Evolutionary conservation across 2,113 vertebrate species (phyloP).

Genomic region (Macquaria australasica): DNA sequence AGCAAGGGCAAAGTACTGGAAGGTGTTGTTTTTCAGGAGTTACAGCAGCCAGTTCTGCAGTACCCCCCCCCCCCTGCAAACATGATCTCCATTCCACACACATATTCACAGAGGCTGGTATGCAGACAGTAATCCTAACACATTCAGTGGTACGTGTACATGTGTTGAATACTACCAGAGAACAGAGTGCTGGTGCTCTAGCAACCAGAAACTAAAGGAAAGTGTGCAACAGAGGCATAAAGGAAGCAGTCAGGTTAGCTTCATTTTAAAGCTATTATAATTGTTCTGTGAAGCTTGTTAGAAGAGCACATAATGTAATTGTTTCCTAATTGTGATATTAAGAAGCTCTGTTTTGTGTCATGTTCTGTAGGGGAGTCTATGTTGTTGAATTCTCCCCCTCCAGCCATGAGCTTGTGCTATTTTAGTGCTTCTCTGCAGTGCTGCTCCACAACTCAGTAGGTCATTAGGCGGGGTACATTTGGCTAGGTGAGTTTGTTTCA

Average conservation of each 20-base stretch:
- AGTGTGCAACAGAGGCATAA: neutral
- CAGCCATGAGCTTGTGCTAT: slow-evolving; percentile 59
- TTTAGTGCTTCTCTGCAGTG: slow-evolving; percentile 66
- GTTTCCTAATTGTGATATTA: neutral
- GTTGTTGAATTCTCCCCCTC: slow-evolving; percentile 39
- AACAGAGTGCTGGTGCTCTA: neutral
- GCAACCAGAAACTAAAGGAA: slow-evolving; percentile 22
- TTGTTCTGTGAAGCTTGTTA: neutral
- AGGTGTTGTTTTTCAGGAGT: slow-evolving; percentile 5
- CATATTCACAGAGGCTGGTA: slow-evolving; percentile 45
- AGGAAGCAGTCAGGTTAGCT: neutral
- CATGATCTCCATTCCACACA: slow-evolving; percentile 38
- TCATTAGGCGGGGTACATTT: slow-evolving; percentile 44
- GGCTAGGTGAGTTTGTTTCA: slow-evolving; percentile 43
- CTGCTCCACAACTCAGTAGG: slow-evolving; percentile 47
- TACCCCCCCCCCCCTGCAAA: slow-evolving; percentile 28
- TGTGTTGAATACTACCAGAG: slow-evolving; percentile 29
- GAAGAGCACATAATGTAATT: neutral
- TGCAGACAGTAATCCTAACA: slow-evolving; percentile 57
- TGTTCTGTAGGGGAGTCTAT: slow-evolving; percentile 7
- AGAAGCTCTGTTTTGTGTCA: neutral
- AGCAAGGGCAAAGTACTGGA: slow-evolving; percentile 10
- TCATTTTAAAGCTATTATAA: neutral
- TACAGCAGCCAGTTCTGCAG: slow-evolving; percentile 16
- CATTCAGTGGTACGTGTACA: slow-evolving; percentile 11